Evolutionary conservation across 2,888 invertebrate species (phyloP).

Genomic region (Cloeon dipterum): DNA sequence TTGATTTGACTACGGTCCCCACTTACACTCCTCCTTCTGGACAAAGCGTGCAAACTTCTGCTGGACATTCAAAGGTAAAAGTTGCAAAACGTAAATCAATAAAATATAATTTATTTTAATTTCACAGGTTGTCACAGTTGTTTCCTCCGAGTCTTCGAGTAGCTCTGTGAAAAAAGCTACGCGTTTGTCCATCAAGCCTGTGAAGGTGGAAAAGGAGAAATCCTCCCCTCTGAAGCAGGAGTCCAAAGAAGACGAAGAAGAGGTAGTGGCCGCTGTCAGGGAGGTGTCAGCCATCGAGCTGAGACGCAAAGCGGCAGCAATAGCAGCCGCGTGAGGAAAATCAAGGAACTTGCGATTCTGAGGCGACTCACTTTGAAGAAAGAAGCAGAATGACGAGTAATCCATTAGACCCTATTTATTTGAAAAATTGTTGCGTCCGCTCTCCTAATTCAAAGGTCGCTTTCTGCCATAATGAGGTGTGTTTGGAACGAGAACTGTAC

Average conservation of each 20-base stretch:
- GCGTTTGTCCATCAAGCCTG: not conserved
- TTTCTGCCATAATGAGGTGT: no score
- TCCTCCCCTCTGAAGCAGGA: no score
- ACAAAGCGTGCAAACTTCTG: constrained; percentile 27
- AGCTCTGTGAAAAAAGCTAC: not conserved
- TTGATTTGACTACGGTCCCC: constrained; percentile 26
- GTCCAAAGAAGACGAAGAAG: not conserved
- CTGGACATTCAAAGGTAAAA: constrained; percentile 39
- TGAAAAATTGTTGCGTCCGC: no score
- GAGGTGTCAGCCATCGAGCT: constrained; percentile 1
- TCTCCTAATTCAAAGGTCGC: no score
- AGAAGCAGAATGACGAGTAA: no score
- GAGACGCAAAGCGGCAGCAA: constrained; percentile 1
- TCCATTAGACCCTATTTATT: no score
- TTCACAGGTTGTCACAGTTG: constrained; percentile 14
- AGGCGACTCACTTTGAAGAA: no score
- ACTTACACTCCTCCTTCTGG: constrained; percentile 25
- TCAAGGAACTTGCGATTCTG: no score
- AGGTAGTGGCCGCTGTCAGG: constrained; percentile 1
- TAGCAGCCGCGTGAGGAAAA: no score
- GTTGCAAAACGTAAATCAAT: not conserved
- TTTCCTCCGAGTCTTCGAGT: constrained; percentile 10
- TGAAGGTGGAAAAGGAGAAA: not conserved
- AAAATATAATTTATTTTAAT: not conserved
- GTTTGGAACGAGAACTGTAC: no score